Base-by-base conservation (phyloP, 2,113 vertebrate genomes). In the Varanus komodoensis region DNA sequence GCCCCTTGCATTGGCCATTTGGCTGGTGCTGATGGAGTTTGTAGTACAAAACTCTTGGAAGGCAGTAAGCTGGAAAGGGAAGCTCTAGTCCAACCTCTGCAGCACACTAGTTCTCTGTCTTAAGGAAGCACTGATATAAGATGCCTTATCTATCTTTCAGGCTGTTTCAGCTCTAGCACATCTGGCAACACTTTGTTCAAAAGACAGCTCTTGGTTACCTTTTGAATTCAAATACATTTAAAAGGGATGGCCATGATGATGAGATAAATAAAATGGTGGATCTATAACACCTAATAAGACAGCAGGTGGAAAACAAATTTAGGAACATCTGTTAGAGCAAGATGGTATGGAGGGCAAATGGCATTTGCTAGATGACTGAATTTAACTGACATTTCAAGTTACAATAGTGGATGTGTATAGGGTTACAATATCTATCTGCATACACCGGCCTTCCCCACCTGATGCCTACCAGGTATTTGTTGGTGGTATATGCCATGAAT, bases 261-360 rank as follows among this genome's bases (percentile, higher is more conserved):
- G 91, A 1, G 7, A 92, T 83, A 78, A 81, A 83, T 0, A 34
- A 93, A 92, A 92, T 95, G 92, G 91, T 93, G 93, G 87, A 44
- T 34, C 44, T 91, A 14, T 91, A 93, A 92, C 92, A 96, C 91
- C 87, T 95, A 94, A 89, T 94, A 93, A 94, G 91, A 91, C 87
- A 23, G 57, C 92, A 95, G 88, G 90, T 93, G 93, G 87, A 87
- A 95, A 94, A 93, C 27, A 87, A 89, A 93, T 96, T 95, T 93
- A 50, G 75, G 68, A 23, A 50, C 89, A 86, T 87, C 75, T 92
- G 50, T 82, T 91, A 71, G 3, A 91, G 90, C 83, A 92, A 68
- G 77, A 68, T 68, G 27, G 79, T 79, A n/a, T 50, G 38, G 50
- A 12, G 61, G 29, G 52, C 79, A 15, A 68, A 78, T 3, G 48